Conservation (phyloP, 1,140 invertebrate species). For the Drosophila lini region DNA sequence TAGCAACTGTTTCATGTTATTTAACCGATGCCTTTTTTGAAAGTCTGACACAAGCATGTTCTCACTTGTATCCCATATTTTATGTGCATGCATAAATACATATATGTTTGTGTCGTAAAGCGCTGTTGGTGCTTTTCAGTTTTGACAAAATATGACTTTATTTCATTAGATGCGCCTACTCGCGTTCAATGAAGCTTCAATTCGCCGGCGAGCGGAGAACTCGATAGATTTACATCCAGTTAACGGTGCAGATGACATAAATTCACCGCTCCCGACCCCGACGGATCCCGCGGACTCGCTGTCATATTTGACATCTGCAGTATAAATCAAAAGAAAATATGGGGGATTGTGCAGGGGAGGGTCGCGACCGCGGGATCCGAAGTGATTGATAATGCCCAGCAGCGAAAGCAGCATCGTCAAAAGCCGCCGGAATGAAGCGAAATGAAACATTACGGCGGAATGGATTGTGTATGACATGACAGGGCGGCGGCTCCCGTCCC, state of each 20-base stretch:
- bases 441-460: constrained; percentile 80
- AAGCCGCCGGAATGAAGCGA: constrained; percentile 58
- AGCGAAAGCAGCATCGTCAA: constrained; percentile 26
- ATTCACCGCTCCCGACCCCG: constrained; percentile 34
- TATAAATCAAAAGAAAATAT: constrained; percentile 75
- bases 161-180: constrained; percentile 50
- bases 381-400: constrained; percentile 77
- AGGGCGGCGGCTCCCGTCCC: constrained; percentile 66
- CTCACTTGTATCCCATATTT: constrained; percentile 13
- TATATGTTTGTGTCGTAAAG: not conserved
- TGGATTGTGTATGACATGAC: constrained; percentile 75
- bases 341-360: constrained; percentile 11
- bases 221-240: constrained; percentile 56
- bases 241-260: constrained; percentile 75
- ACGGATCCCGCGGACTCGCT: constrained; percentile 31
- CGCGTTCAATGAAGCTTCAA: constrained; percentile 35
- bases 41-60: constrained; percentile 12
- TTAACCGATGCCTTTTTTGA: constrained; percentile 8
- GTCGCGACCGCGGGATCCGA: constrained; percentile 29
- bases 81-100: not conserved
- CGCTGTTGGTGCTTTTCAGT: constrained; percentile 28
- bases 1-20: constrained; percentile 28
- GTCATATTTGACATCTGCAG: constrained; percentile 77
- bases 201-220: constrained; percentile 21
- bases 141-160: constrained; percentile 71